Percentiles rank a stretch among this genome's conserved stretches.
Conservation (phyloP, 2,797 vertebrate species). For the Urosaurus nigricauda region DNA sequence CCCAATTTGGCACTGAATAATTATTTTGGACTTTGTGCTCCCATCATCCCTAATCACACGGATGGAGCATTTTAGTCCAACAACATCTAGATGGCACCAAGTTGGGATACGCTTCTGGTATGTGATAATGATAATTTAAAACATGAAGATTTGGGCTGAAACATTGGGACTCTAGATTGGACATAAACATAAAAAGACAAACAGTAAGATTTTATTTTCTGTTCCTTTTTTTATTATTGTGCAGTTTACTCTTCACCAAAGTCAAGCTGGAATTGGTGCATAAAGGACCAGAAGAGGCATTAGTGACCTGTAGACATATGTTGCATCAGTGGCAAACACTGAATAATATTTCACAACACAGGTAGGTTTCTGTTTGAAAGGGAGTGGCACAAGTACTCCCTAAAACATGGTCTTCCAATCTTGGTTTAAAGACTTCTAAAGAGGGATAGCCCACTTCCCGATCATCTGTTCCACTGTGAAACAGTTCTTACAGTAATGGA, state of each 20-base stretch:
- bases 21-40: no score
- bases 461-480: no score
- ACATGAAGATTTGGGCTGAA: neutral
- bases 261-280: conserved; percentile 91
- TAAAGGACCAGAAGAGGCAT: conserved; percentile 88
- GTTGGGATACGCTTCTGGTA: no score
- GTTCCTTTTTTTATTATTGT: conserved; percentile 47
- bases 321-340: conserved; percentile 90
- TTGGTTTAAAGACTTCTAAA: no score
- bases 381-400: neutral
- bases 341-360: conserved; percentile 86
- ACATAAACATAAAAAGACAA: neutral
- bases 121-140: neutral
- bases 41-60: no score
- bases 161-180: neutral
- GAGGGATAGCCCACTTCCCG: no score
- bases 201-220: conserved; percentile 13
- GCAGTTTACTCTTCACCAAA: conserved; percentile 94
- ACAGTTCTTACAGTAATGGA: no score
- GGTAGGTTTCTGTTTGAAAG: conserved; percentile 77
- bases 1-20: no score
- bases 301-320: conserved; percentile 93
- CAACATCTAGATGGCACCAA: no score
- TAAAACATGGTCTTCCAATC: no score
- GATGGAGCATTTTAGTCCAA: no score